These are phyloP conservation scores for Lonchura striata DNA, from an alignment of 2,113 vertebrate species.

Conservation along the genomic window DNA sequence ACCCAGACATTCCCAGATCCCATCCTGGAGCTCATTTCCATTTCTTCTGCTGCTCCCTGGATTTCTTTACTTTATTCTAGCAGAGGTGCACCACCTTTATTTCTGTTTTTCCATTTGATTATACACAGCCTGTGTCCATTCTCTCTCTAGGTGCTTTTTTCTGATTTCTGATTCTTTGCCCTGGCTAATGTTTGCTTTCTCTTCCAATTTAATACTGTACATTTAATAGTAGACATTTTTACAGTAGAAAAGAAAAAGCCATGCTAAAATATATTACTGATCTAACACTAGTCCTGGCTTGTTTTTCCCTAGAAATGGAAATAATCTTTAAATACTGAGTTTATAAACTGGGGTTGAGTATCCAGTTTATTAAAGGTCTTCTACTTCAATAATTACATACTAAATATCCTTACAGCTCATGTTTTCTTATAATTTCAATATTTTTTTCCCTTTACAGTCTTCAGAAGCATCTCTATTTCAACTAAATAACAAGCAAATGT, in stretches of 20 bases:
- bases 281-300: background rate
- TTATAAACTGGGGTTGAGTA: background rate
- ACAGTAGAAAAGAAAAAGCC: background rate
- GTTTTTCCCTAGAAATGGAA: background rate
- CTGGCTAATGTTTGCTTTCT: background rate
- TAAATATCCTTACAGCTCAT: background rate
- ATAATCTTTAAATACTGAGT: background rate
- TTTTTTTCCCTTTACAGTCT: background rate
- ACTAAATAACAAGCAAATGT: background rate
- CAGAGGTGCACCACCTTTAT: background rate
- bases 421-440: background rate
- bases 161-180: background rate
- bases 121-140: background rate
- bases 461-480: background rate
- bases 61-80: background rate
- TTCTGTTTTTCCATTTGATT: background rate
- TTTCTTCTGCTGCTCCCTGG: background rate
- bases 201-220: background rate
- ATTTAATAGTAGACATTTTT: background rate
- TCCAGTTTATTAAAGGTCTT: background rate
- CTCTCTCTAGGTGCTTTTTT: background rate
- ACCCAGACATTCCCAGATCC: background rate
- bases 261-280: background rate
- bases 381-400: background rate
- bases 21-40: background rate